Base-by-base conservation (phyloP, 2,888 invertebrate genomes). In the Heliconius cydno region DNA sequence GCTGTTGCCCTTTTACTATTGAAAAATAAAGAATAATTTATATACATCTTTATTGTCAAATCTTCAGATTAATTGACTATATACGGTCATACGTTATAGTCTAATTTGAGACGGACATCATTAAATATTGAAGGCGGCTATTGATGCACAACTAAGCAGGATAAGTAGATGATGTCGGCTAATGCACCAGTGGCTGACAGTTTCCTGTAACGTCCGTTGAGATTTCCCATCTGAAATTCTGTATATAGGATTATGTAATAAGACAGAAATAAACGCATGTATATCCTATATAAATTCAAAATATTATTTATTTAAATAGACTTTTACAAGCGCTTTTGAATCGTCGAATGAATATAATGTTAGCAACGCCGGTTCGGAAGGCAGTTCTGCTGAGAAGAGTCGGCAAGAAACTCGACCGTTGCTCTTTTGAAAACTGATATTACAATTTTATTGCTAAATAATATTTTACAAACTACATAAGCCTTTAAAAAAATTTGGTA, bases 41-140 rank as follows among this genome's bases (percentile, higher is more conserved):
- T n/a, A 1, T 9, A 22, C 19, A 57, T 57, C 0, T 10, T n/a
- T 57, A n/a, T 10, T n/a, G 3, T n/a, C n/a, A 60, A 60, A 60
- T 60, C 34, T 60, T 73, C n/a, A 73, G n/a, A 7, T 25, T 25
- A 15, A n/a, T 13, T 34, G 34, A 7, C 34, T 60, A 57, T 60
- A 34, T 28, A 30, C 52, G 28, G 70, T 46, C 34, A 57, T 67
- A 34, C 10, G 75, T 73, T 84, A 83, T 88, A 86, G 85, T 87
- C 90, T 90, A 91, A 90, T 90, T 92, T 84, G 89, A 90, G 89
- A 88, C 86, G 86, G 85, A 88, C 85, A 85, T 82, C 88, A 93
- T 94, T 89, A 91, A 92, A 87, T 94, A 93, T 93, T 94, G 87
- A 94, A 89, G 86, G 84, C 84, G 80, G 79, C 77, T 76, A 81